Conservation (phyloP, 2,113 vertebrate genomes). For the Passerina amoena region DNA sequence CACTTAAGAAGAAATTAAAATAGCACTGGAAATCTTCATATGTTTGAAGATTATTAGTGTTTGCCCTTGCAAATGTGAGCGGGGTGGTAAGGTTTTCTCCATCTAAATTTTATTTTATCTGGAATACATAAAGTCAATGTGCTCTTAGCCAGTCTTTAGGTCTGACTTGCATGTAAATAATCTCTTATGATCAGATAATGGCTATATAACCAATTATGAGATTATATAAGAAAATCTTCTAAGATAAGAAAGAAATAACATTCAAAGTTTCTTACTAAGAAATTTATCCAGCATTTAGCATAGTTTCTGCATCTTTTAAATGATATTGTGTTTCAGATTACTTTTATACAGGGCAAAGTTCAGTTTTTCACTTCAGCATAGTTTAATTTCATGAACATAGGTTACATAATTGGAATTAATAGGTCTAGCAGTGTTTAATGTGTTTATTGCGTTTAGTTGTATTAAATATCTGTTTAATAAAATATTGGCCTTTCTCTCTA, state of each 20-base stretch:
- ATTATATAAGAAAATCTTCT: not conserved
- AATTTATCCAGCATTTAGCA: not conserved
- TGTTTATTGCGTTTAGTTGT: not conserved
- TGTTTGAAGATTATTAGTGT: not conserved
- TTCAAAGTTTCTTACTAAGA: not conserved
- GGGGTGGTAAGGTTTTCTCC: not conserved
- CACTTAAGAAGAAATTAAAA: not conserved
- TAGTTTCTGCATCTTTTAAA: not conserved
- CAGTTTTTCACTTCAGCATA: not conserved
- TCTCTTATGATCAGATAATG: not conserved
- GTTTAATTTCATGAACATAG: not conserved
- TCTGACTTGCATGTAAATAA: not conserved
- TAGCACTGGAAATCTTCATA: not conserved
- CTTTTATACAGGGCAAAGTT: not conserved
- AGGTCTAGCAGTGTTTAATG: not conserved
- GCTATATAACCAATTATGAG: not conserved
- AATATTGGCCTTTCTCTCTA: not conserved
- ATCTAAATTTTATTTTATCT: not conserved
- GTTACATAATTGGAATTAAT: not conserved
- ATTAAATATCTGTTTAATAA: not conserved
- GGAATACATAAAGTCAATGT: not conserved
- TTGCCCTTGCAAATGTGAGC: not conserved
- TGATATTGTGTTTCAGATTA: not conserved
- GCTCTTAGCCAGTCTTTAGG: not conserved
- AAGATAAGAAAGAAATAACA: not conserved